Conservation (phyloP, 2,113 vertebrate genomes). For the Anas platyrhynchos region DNA sequence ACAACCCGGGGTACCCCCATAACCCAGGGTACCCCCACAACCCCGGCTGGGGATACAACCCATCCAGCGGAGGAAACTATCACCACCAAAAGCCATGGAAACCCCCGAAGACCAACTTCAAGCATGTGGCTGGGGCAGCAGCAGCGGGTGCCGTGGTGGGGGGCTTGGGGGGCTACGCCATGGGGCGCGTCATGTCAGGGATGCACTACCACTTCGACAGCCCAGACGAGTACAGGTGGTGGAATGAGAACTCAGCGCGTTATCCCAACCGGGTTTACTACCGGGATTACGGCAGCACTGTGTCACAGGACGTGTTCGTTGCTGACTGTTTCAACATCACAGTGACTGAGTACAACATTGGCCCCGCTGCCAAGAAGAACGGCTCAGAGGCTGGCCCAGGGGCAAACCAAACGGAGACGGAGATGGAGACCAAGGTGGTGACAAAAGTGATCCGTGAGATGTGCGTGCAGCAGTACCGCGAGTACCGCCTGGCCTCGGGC, state of each 20-base stretch:
- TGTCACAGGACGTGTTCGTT: conserved; percentile 74
- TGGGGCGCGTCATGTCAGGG: conserved; percentile 75
- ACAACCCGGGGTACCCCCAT: neutral
- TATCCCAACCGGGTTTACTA: conserved; percentile 79
- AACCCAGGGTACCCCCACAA: neutral
- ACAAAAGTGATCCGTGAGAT: conserved; percentile 79
- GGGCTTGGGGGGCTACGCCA: conserved; percentile 75
- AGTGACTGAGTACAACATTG: conserved; percentile 72
- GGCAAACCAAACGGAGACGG: conserved; percentile 58
- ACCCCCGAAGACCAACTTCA: conserved; percentile 75
- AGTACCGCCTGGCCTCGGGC: conserved; percentile 35
- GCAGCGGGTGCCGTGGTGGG: conserved; percentile 71
- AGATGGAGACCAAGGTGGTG: conserved; percentile 74
- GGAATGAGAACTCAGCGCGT: conserved; percentile 64
- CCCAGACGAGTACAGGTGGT: conserved; percentile 74
- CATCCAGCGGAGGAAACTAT: conserved; percentile 51
- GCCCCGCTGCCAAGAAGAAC: conserved; percentile 69
- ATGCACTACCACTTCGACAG: conserved; percentile 71
- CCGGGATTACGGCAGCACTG: conserved; percentile 50
- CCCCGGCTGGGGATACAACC: conserved; percentile 63
- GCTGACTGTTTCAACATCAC: conserved; percentile 81
- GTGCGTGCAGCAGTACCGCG: conserved; percentile 78
- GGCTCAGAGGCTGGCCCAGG: fast-evolving
- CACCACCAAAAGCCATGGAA: conserved; percentile 71
- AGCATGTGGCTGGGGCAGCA: conserved; percentile 71